Percentiles rank a stretch among this genome's conserved stretches.
These are phyloP conservation scores for Campylomormyrus numenius DNA, from an alignment of 2,113 vertebrate genomes.

Conservation along the genomic window DNA sequence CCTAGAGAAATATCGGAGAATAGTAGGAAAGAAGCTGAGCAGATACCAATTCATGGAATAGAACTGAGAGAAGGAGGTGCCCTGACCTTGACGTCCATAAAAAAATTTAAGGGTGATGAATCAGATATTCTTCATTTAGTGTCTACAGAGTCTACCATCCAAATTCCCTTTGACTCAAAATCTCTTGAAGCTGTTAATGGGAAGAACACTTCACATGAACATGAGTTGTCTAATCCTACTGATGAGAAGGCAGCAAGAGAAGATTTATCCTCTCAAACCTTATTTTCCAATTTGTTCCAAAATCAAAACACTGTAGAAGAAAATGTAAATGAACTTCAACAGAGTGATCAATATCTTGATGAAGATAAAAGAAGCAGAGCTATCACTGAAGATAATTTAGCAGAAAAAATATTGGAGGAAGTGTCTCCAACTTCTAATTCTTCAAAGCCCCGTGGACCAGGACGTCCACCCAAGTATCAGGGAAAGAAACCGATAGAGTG, in stretches of 20 bases:
- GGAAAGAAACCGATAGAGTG: conserved; percentile 48
- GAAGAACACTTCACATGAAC: background rate
- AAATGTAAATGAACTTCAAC: background rate
- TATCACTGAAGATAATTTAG: background rate
- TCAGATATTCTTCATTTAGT: background rate
- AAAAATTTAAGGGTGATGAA: background rate
- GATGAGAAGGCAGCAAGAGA: background rate
- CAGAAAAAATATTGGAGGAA: background rate
- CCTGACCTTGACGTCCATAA: background rate
- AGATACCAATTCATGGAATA: background rate
- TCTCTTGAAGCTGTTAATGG: background rate
- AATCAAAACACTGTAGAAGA: background rate
- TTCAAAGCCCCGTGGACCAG: background rate
- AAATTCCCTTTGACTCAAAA: background rate
- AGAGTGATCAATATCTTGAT: background rate
- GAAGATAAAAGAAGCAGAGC: background rate
- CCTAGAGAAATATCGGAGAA: background rate
- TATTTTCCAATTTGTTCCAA: background rate
- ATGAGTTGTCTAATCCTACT: background rate
- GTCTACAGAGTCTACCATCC: background rate
- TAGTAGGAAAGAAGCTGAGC: background rate
- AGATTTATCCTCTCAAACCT: background rate
- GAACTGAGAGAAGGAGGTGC: background rate
- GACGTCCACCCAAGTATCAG: conserved; percentile 35
- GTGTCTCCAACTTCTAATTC: background rate